A percentile compares a stretch with the other conserved stretches of the same genome.
These are phyloP conservation scores for Propithecus coquereli DNA, from an alignment of 2,113 vertebrate species.

Conservation along the genomic window DNA sequence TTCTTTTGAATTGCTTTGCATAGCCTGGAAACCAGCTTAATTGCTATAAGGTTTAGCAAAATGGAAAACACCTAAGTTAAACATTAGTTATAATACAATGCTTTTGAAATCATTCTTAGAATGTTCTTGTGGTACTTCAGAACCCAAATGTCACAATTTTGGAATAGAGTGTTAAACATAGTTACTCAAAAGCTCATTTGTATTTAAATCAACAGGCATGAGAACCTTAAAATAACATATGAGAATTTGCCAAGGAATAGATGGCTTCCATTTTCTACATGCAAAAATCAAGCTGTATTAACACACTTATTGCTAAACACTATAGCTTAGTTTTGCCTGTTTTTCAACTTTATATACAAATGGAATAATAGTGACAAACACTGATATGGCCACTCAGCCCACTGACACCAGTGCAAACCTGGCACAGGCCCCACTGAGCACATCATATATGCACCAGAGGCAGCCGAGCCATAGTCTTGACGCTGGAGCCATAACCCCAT, in stretches of 20 bases:
- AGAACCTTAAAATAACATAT: neutral
- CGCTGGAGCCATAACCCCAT: neutral
- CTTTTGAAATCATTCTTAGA: conserved; percentile 10
- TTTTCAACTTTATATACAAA: neutral
- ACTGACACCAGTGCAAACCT: neutral
- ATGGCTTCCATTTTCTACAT: neutral
- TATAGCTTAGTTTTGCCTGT: neutral
- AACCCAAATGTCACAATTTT: neutral
- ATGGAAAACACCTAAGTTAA: neutral
- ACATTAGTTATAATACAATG: neutral
- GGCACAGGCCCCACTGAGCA: neutral
- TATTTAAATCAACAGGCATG: conserved; percentile 3
- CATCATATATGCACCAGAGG: neutral
- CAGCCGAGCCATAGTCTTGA: neutral
- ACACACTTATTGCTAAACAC: neutral
- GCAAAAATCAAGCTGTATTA: neutral
- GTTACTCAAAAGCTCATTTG: neutral
- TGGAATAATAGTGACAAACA: neutral
- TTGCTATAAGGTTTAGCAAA: conserved; percentile 8
- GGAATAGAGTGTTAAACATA: neutral
- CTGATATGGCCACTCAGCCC: neutral
- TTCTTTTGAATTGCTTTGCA: conserved; percentile 32
- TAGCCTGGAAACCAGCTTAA: conserved; percentile 16
- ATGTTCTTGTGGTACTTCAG: neutral
- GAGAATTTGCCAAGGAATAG: neutral